Base-by-base conservation (phyloP, 2,888 invertebrate genomes). In the Pyrrhosoma nymphula region DNA sequence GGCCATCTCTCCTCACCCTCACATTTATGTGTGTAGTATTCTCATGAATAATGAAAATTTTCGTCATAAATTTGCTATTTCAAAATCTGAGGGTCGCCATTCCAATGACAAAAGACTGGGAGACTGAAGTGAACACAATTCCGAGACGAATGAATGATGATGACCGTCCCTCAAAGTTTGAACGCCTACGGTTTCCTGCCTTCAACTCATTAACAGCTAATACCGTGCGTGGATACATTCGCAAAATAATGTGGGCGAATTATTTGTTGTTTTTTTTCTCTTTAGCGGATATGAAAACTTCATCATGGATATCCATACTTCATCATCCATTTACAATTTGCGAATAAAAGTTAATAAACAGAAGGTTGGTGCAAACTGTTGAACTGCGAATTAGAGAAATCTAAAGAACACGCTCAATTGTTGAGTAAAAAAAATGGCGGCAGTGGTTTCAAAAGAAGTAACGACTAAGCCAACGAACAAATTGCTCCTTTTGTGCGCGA, bases 21-120 rank as follows among this genome's bases (percentile, higher is more conserved):
- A 3, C 82, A 35, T 35, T 0, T 82, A 1, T 35, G 35, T 26
- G 16, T 16, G 16, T 82, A 0, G 35, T 16, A 82, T 0, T 18
- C 82, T 82, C 82, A 82, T 82, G 82, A 82, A 82, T 82, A 35
- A 82, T 82, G 30, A 35, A 82, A 35, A 82, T 82, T 82, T 35
- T 35, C 35, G 30, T 10, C 30, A 82, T 35, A 26, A 82, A 82
- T 82, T 82, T 12, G 35, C 82, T 30, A 69, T n/a, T 82, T 35
- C 35, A n/a, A 26, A 69, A 69, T 82, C 18, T 60, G 82, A 23
- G 14, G 35, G 14, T 16, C 14, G 82, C 82, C 82, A 30, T 35
- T 82, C 35, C 30, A 18, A 82, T 69, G 82, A 16, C 82, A 14
- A n/a, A n/a, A 14, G 82, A 14, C 14, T 8, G 82, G 2, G 12